Percentiles rank a stretch among this genome's conserved stretches.
phyloP scores from a whole-genome alignment of 2,113 vertebrate genomes.

The Lamprotornis superbus region DNA sequence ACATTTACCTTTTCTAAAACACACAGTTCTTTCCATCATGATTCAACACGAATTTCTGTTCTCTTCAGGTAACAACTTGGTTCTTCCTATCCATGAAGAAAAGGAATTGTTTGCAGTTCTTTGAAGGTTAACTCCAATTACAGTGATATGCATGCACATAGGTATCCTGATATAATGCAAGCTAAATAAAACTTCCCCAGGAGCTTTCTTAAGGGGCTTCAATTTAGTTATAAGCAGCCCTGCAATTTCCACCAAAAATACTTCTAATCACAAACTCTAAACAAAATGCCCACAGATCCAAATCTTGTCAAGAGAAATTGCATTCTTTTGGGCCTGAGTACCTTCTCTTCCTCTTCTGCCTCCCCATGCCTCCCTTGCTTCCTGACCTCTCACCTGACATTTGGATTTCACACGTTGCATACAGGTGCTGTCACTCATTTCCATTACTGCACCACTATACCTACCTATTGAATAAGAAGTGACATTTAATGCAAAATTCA shows the following conservation, averaged over 20 bases:
- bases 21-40: background rate
- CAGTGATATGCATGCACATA: background rate
- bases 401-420: background rate
- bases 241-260: background rate
- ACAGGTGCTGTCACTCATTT: background rate
- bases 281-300: background rate
- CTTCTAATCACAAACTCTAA: background rate
- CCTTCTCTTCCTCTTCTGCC: background rate
- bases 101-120: background rate
- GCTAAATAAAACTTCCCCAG: background rate
- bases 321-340: background rate
- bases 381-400: background rate
- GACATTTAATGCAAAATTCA: background rate
- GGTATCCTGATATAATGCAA: background rate
- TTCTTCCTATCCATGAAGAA: background rate
- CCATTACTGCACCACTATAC: background rate
- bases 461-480: background rate
- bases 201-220: background rate
- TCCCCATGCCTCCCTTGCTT: background rate
- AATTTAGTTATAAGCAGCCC: background rate
- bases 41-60: background rate
- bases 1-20: background rate
- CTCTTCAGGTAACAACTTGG: background rate
- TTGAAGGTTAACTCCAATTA: background rate
- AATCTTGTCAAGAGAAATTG: background rate